Evolutionary conservation across 2,797 vertebrate species (phyloP), one percentile per base, ranked within the genome.

Genomic region (Danio tinwini): DNA sequence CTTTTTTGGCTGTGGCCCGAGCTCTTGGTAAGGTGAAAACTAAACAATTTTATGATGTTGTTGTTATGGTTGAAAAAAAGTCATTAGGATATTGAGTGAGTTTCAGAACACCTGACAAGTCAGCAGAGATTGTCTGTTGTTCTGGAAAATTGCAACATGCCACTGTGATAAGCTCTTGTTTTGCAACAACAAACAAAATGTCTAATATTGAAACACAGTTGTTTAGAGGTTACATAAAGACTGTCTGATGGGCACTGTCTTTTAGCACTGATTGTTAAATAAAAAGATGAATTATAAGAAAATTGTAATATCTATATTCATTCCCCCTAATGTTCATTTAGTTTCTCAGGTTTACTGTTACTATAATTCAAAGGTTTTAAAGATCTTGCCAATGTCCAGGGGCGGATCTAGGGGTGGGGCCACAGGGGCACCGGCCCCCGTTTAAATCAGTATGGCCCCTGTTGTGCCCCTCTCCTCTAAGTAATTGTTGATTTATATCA

Each of bases 1-100:
- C 97, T 0, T 99, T 99, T 88, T 90, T 99, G 87, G 98, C 98
- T 0, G 97, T 99, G 63, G 97, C 97, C 45, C 92, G 98, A 82
- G 98, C 98, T 0, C 94, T 99, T 4, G 98, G 98, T 99, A 91
- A 92, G 95, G 8, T 7, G 5, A 16, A 81, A 47, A 62, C n/a
- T 14, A 17, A 42, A 37, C 63, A 29, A 64, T 47, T 37, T 16
- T 13, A 29, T 44, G 29, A 63, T 13, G n/a, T 65, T 47, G 40
- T 39, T 21, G 17, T 4, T 65, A 9, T 29, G 19, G 6, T 8
- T 39, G 16, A 6, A 29, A 55, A 63, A 29, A 14, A 29, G 47
- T 76, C 47, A 42, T 42, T 55, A 72, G 7, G n/a, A 63, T 42
- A 58, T 64, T 63, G 16, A 52, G 12, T 37, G 19, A 12, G 9